These are phyloP conservation scores for Vulpes vulpes DNA, from an alignment of 2,113 vertebrate genomes.

Conservation along the genomic window DNA sequence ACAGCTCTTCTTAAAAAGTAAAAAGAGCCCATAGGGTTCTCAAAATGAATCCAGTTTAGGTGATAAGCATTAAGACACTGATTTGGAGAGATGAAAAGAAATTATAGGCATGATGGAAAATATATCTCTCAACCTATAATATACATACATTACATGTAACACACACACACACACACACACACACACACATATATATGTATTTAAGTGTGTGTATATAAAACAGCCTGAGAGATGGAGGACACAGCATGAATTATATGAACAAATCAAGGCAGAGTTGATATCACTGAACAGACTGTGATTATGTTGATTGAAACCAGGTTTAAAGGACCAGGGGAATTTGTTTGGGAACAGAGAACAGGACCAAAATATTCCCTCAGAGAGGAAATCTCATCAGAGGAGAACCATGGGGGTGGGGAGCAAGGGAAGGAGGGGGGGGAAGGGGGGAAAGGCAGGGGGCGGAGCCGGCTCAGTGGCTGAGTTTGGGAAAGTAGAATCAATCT, in stretches of 20 bases:
- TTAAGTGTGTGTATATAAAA: slow-evolving; percentile 51
- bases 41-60: background rate
- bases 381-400: slow-evolving; percentile 68
- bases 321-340: slow-evolving; percentile 61
- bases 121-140: background rate
- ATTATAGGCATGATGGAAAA: slow-evolving; percentile 11
- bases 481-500: background rate
- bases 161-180: background rate
- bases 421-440: background rate
- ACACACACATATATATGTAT: background rate
- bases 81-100: slow-evolving; percentile 56
- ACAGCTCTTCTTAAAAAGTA: slow-evolving; percentile 15
- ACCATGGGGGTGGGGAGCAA: background rate
- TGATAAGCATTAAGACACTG: background rate
- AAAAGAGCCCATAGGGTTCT: background rate
- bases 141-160: background rate
- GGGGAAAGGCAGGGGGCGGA: background rate
- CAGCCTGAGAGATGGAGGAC: background rate
- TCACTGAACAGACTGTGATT: slow-evolving; percentile 65
- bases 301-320: slow-evolving; percentile 78
- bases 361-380: slow-evolving; percentile 61
- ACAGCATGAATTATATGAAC: background rate
- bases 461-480: background rate
- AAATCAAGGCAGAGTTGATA: slow-evolving; percentile 74
- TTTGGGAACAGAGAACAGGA: slow-evolving; percentile 58